Evolutionary conservation across 2,797 vertebrate species (phyloP).

Genomic region (Pterois miles): DNA sequence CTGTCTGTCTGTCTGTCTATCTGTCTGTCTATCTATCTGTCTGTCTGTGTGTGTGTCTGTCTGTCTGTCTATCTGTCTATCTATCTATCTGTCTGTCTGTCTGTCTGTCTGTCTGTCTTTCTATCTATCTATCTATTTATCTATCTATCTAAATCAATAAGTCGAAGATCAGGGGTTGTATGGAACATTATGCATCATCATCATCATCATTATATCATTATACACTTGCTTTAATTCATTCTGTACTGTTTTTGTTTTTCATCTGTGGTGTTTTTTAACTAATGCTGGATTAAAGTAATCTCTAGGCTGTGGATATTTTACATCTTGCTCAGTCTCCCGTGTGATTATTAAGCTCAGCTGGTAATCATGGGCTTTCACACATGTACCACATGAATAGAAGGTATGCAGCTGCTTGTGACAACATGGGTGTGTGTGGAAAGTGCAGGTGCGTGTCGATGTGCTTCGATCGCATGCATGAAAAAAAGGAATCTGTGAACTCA

Average conservation of each 20-base stretch:
- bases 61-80: background rate
- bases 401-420: slow-evolving; percentile 38
- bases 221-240: slow-evolving; percentile 5
- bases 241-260: background rate
- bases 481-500: slow-evolving; percentile 54
- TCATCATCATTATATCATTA: slow-evolving; percentile 1
- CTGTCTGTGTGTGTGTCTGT: background rate
- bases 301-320: slow-evolving; percentile 50
- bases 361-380: slow-evolving; percentile 47
- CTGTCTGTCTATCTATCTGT: background rate
- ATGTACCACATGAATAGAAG: slow-evolving; percentile 35
- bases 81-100: background rate
- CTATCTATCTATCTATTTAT: background rate
- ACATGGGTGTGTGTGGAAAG: slow-evolving; percentile 40
- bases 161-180: background rate
- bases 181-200: background rate
- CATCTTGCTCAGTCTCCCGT: slow-evolving; percentile 36
- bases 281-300: slow-evolving; percentile 70
- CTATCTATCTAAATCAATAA: background rate
- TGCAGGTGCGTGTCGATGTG: slow-evolving; percentile 30
- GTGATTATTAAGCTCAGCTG: slow-evolving; percentile 43
- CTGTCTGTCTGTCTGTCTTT: background rate
- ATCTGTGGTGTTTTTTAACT: slow-evolving; percentile 49
- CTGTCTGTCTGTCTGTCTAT: background rate
- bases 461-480: slow-evolving; percentile 25